Evolutionary conservation across 2,797 vertebrate species (phyloP), one percentile per base, ranked within the genome.

Genomic region (Geotrypetes seraphini): DNA sequence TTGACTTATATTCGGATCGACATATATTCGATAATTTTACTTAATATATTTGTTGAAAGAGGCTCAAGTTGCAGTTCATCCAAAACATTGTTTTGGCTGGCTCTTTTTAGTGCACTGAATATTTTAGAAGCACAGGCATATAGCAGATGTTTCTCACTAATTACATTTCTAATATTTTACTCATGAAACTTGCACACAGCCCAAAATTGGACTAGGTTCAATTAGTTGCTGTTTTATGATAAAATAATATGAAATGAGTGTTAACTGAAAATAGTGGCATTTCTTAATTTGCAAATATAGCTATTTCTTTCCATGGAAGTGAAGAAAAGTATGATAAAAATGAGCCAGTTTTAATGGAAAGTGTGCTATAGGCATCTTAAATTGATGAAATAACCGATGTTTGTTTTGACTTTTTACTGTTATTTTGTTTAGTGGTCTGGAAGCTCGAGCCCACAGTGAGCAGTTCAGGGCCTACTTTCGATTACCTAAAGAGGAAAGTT

Each of bases 381-480:
- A n/a, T n/a, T n/a, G n/a, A n/a, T n/a, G n/a, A n/a, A n/a, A n/a
- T 24, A 50, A 22, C 16, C 25, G n/a, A n/a, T n/a, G 6, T 42
- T 23, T 46, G 5, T 6, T 19, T 1, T 7, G 4, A 2, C 2
- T 3, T 12, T 14, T 38, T 39, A 38, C 4, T 16, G n/a, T 24
- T 19, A 33, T 60, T 41, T 56, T 7, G 24, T 55, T 20, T 62
- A 98, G 95, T 80, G 91, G 88, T 41, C 74, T 98, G 7, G 92
- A 98, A 67, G 87, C 63, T 36, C 80, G 84, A 40, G 89, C 90
- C 25, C 89, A 89, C 69, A 97, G 90, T 22, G 83, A 91, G 47
- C 87, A 92, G 36, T 98, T 96, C 42, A 86, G 75, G 32, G 71
- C 84, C 1, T 92, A 94, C 71, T 98, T 97, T 74, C 75, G 92